Conservation (phyloP, 2,113 vertebrate genomes). For the Cyprinodon brontotheroides region DNA sequence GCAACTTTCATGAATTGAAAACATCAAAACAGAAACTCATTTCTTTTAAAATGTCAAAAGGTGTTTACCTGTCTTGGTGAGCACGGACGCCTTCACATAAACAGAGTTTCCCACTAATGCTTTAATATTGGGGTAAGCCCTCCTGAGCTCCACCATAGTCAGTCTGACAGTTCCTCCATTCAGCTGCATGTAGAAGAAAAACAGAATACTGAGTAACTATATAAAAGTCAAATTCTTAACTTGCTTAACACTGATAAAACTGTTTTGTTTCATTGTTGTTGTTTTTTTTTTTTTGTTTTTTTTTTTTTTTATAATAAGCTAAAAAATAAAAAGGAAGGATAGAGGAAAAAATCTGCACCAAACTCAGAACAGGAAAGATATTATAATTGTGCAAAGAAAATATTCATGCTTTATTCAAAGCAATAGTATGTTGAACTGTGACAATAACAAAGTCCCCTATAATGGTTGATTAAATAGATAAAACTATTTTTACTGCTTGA, state of each 20-base stretch:
- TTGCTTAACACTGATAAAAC: background rate
- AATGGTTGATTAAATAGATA: background rate
- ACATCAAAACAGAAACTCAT: background rate
- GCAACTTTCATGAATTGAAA: no score
- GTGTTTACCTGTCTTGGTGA: conserved; percentile 74
- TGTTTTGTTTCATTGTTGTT: background rate
- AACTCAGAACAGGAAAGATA: background rate
- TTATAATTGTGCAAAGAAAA: background rate
- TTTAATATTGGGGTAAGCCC: conserved; percentile 56
- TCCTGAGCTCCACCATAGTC: conserved; percentile 70
- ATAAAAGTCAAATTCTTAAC: background rate
- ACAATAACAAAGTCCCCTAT: background rate
- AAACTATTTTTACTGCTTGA: background rate
- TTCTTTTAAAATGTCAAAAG: background rate
- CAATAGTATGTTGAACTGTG: background rate
- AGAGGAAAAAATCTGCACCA: background rate
- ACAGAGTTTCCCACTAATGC: conserved; percentile 69
- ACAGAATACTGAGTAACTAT: background rate
- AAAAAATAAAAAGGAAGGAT: background rate
- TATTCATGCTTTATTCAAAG: background rate
- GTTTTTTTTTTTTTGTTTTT: no score
- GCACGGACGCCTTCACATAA: conserved; percentile 79
- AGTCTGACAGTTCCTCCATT: conserved; percentile 63
- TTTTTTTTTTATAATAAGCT: no score
- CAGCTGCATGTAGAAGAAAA: conserved; percentile 58